Conservation (phyloP, 2,797 vertebrate genomes). For the Sebastes minor region DNA sequence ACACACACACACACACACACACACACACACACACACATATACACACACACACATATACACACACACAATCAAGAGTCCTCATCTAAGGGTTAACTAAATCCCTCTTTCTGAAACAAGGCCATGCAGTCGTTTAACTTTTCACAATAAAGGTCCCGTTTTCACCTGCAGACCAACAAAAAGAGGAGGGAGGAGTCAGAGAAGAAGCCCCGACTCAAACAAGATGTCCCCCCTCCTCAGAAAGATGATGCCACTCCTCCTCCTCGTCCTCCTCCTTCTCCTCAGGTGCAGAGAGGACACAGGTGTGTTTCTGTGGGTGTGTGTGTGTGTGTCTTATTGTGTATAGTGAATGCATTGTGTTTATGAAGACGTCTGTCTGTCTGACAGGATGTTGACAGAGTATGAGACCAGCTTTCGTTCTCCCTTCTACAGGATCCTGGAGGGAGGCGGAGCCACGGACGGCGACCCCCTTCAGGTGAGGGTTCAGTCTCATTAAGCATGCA, state of each 20-base stretch:
- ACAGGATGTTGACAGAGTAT: conserved; percentile 66
- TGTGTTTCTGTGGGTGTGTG: conserved; percentile 12
- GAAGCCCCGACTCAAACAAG: not conserved
- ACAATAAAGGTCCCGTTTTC: not conserved
- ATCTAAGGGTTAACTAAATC: too few relatives aligned
- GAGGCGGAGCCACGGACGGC: not conserved
- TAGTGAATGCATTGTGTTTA: not conserved
- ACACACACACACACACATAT: not conserved
- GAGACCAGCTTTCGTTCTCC: conserved; percentile 64
- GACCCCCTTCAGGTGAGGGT: conserved; percentile 54
- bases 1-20: not conserved
- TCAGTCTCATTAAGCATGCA: not conserved
- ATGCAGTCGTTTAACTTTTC: not conserved
- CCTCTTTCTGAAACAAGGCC: too few relatives aligned
- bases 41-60: not conserved
- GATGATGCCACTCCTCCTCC: not conserved
- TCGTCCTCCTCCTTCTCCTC: conserved; percentile 1
- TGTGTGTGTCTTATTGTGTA: not conserved
- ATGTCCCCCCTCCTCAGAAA: not conserved
- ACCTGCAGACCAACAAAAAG: conserved; percentile 49
- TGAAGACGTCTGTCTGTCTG: conserved; percentile 21
- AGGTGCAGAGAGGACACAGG: conserved; percentile 48
- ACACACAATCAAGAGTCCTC: too few relatives aligned
- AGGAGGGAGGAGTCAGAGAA: conserved; percentile 32
- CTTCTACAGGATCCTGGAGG: conserved; percentile 49